A percentile compares a stretch with the other conserved stretches of the same genome.
phyloP scores from a whole-genome alignment of 2,888 invertebrate genomes.

The Tenthredo livida region DNA sequence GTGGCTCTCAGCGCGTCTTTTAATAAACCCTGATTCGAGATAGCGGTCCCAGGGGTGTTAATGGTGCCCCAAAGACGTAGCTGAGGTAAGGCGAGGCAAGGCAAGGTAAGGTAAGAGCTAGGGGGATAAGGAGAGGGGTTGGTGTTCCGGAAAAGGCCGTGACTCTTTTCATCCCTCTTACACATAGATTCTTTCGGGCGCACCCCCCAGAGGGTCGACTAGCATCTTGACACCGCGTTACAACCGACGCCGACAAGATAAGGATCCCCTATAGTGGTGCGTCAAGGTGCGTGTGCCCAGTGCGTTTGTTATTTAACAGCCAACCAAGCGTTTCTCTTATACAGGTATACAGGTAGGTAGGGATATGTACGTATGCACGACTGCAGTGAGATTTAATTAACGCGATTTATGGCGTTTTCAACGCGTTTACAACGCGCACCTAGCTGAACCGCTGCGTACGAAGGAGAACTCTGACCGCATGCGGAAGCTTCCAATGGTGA shows the following conservation, averaged over 20 bases:
- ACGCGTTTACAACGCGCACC: slow-evolving; percentile 51
- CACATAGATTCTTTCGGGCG: slow-evolving; percentile 49
- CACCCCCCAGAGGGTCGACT: slow-evolving; percentile 60
- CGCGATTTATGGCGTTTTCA: slow-evolving; percentile 67
- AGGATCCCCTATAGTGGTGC: slow-evolving; percentile 65
- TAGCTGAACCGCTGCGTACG: neutral
- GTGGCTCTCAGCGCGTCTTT: slow-evolving; percentile 63
- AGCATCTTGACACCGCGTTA: slow-evolving; percentile 71
- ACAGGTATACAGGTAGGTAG: neutral
- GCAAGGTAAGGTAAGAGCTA: neutral
- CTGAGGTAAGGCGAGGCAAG: slow-evolving; percentile 54
- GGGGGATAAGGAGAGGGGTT: neutral
- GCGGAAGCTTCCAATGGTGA: neutral
- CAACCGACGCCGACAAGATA: slow-evolving; percentile 67
- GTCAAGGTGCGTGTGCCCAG: slow-evolving; percentile 71
- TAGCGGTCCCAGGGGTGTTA: slow-evolving; percentile 64
- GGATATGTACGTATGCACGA: slow-evolving; percentile 41
- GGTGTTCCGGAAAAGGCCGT: slow-evolving; percentile 60
- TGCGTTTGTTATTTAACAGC: slow-evolving; percentile 69
- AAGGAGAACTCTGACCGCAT: neutral
- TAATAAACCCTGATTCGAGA: slow-evolving; percentile 66
- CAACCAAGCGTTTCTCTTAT: slow-evolving; percentile 18
- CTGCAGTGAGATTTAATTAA: slow-evolving; percentile 69
- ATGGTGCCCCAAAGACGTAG: slow-evolving; percentile 66
- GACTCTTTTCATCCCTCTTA: slow-evolving; percentile 54